Conservation (phyloP, 2,888 invertebrate genomes). For the Thysanoteuthis rhombus region DNA sequence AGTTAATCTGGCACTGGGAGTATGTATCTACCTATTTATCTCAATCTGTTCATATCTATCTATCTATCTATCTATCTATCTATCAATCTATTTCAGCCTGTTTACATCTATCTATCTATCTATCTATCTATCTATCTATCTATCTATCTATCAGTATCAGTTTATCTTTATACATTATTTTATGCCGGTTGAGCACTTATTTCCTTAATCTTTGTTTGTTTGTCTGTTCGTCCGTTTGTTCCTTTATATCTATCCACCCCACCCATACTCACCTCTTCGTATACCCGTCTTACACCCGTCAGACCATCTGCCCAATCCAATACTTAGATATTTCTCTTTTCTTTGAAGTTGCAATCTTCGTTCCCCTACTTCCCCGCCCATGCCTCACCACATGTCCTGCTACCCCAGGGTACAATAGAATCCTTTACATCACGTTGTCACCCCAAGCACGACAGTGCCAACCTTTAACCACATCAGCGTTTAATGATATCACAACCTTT, state of each 20-base stretch:
- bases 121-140: not conserved
- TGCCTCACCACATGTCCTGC: not conserved
- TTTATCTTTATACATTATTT: not conserved
- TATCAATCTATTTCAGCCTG: not conserved
- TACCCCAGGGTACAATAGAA: not conserved
- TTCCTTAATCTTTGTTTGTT: not conserved
- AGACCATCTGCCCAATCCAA: conserved; percentile 12
- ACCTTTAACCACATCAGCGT: not conserved
- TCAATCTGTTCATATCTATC: not conserved
- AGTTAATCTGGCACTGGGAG: no score
- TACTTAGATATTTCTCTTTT: not conserved
- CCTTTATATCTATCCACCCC: not conserved
- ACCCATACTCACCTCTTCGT: not conserved
- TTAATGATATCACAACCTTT: not conserved
- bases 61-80: not conserved
- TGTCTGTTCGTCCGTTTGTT: not conserved
- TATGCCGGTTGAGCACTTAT: not conserved
- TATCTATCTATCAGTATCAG: not conserved
- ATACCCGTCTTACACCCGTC: not conserved
- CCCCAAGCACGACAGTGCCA: not conserved
- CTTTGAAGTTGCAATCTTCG: not conserved
- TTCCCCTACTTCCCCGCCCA: not conserved
- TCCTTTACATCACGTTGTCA: not conserved
- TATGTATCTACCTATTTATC: not conserved
- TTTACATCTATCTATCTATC: not conserved